Evolutionary conservation across 1,140 invertebrate genomes (phyloP), one percentile per base, ranked within the genome.

Genomic region (Catajapyx aquilonaris): DNA sequence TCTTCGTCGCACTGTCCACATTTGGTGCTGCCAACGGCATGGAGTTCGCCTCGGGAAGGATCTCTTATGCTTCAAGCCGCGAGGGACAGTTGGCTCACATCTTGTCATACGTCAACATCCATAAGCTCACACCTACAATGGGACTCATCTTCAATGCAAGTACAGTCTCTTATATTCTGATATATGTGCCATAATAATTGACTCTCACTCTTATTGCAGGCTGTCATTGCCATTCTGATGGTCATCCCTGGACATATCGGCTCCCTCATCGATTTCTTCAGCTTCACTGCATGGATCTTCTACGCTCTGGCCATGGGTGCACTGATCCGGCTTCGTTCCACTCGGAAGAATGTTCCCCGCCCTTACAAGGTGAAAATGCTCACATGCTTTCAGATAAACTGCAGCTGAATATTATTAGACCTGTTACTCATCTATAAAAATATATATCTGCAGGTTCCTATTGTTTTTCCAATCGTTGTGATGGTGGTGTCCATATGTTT

Each of bases 91-190:
- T 95, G 33, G 67, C 93, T 42, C 76, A 85, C 49, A 79, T 95
- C 32, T 60, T 97, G 38, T 93, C 86, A 9, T 94, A 90, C 54
- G 86, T 95, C 7, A 87, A 93, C 54, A 73, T 90, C 3, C 67
- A 79, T 38, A 71, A 81, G 25, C 76, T 86, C 41, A 97, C 90
- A 32, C 91, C 91, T 2, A 79, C 83, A 11, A 87, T 88, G 11
- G 87, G 88, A 23, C 66, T 95, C 13, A 81, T 94, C 51, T 88
- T 91, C 57, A 86, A 94, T 61, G 87, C 91, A 71, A 72, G 61
- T 65, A 28, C 23, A 28, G 23, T 28, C 13, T 28, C 23, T 9
- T 28, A 28, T 28, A 28, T 28, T 13, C 23, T 28, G 13, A 9
- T 28, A 7, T 13, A 28, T 28, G 13, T 28, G 13, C 23, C 23